phyloP scores from a whole-genome alignment of 2,113 vertebrate genomes.

The Etheostoma cragini region DNA sequence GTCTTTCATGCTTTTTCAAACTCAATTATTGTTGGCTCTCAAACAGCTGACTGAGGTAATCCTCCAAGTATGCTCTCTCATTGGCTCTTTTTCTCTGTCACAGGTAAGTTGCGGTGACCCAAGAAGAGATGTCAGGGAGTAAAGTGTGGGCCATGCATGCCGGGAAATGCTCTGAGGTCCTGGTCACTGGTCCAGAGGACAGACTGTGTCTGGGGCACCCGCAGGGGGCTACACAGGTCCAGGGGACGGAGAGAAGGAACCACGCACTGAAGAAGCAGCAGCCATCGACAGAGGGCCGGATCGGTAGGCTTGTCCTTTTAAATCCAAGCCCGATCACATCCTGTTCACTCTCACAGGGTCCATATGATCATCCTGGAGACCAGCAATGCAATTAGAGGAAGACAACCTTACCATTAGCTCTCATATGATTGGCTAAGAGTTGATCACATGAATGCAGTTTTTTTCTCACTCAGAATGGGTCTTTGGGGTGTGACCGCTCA shows the following conservation, averaged over 20 bases:
- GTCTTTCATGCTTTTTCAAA: constrained; percentile 57
- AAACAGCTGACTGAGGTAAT: constrained; percentile 37
- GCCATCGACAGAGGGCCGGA: constrained; percentile 61
- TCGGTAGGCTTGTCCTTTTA: constrained; percentile 70
- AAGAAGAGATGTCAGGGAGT: constrained; percentile 67
- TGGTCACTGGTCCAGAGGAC: constrained; percentile 39
- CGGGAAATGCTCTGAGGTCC: constrained; percentile 67
- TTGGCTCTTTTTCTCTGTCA: constrained; percentile 35
- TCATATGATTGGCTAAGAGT: not conserved
- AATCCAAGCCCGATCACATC: not conserved
- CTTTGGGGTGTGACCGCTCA: too few species aligned
- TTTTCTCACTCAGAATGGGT: too few species aligned
- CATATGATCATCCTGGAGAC: not conserved
- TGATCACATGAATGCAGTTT: not conserved
- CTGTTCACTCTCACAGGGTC: not conserved
- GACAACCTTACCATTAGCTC: not conserved
- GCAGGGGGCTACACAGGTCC: constrained; percentile 61
- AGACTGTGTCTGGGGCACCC: constrained; percentile 64
- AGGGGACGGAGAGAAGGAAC: constrained; percentile 55
- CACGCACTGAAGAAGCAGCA: constrained; percentile 60
- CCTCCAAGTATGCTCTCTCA: constrained; percentile 24
- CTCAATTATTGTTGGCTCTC: constrained; percentile 51
- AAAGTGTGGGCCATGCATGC: constrained; percentile 81
- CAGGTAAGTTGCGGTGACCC: constrained; percentile 58
- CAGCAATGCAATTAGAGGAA: too few species aligned